These are phyloP conservation scores for Rissa tridactyla DNA, from an alignment of 2,113 vertebrate genomes.

Conservation along the genomic window DNA sequence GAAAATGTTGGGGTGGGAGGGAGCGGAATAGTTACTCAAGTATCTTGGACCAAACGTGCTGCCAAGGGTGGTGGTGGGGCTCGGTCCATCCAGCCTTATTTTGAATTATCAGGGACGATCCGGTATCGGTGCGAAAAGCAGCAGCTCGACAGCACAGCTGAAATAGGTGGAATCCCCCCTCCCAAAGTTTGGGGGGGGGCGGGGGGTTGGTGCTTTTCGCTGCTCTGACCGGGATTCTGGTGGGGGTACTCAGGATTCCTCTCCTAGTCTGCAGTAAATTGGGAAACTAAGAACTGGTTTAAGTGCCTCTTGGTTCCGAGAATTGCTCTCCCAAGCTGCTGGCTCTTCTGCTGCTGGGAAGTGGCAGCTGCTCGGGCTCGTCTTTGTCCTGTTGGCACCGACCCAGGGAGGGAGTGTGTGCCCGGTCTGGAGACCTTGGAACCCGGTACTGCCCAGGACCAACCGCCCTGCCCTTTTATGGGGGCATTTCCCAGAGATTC, in stretches of 20 bases:
- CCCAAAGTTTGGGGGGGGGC: not conserved
- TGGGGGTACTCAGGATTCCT: not conserved
- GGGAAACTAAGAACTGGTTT: not conserved
- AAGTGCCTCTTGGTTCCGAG: conserved; percentile 68
- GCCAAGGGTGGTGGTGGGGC: not conserved
- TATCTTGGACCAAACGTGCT: conserved; percentile 20
- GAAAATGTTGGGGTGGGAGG: not conserved
- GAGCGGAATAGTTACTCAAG: not conserved
- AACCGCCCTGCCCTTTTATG: not conserved
- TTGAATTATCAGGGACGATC: not conserved
- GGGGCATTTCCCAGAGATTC: not conserved
- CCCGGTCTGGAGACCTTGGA: not conserved
- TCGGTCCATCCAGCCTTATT: not conserved
- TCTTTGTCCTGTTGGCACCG: not conserved
- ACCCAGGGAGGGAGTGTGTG: not conserved
- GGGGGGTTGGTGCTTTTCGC: not conserved
- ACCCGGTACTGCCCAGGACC: not conserved
- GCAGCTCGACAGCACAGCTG: not conserved
- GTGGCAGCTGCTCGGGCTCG: fast-evolving
- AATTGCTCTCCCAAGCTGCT: conserved; percentile 19
- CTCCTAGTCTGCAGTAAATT: not conserved
- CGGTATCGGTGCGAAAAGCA: not conserved
- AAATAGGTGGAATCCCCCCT: not conserved
- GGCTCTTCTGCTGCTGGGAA: not conserved
- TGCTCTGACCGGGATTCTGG: not conserved